Conservation (phyloP, 2,888 invertebrate genomes). For the Leptura quadrifasciata region DNA sequence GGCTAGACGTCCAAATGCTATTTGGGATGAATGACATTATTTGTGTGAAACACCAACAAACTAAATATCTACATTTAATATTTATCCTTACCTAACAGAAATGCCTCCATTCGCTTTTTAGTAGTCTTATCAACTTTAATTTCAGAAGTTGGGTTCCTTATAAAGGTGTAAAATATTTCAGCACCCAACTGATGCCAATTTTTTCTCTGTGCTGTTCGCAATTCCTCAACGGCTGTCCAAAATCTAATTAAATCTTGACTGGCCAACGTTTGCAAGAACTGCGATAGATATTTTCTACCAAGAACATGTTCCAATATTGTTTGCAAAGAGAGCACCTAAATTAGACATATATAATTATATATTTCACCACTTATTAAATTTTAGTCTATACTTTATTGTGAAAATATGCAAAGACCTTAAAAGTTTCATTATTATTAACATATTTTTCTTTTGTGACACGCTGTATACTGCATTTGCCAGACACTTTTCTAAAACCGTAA, state of each 20-base stretch:
- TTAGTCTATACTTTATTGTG: too few species aligned
- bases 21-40: too few species aligned
- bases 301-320: constrained; percentile 85
- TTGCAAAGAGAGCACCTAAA: constrained; percentile 82
- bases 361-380: not conserved
- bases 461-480: too few species aligned
- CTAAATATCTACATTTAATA: not conserved
- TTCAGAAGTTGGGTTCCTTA: constrained; percentile 86
- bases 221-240: constrained; percentile 90
- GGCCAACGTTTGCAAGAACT: constrained; percentile 88
- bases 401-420: too few species aligned
- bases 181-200: constrained; percentile 91
- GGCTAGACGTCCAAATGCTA: too few species aligned
- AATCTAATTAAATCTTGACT: constrained; percentile 90
- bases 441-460: too few species aligned
- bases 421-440: too few species aligned
- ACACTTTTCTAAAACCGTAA: too few species aligned
- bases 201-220: constrained; percentile 84
- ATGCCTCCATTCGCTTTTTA: constrained; percentile 90
- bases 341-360: constrained; percentile 52
- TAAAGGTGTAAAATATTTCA: constrained; percentile 94
- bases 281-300: constrained; percentile 87
- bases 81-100: constrained; percentile 76
- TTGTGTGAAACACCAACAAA: too few species aligned
- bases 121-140: constrained; percentile 88